These are phyloP conservation scores for Dascillus cervinus DNA, from an alignment of 2,888 invertebrate genomes.

Conservation along the genomic window DNA sequence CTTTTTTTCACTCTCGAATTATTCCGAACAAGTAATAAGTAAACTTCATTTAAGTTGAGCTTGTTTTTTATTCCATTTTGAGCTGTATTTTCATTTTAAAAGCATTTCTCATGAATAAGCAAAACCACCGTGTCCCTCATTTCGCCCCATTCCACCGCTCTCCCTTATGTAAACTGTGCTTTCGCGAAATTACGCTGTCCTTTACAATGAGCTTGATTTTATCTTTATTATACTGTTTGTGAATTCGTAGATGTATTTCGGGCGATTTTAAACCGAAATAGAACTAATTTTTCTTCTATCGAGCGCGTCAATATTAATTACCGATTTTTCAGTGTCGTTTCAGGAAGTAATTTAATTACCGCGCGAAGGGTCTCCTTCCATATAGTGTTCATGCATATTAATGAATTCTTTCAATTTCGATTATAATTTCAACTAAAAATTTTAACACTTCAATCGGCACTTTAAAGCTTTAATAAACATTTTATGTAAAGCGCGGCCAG, in stretches of 20 bases:
- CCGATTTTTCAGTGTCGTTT: too few relatives aligned
- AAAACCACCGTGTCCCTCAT: slow-evolving; percentile 31
- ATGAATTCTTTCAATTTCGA: too few relatives aligned
- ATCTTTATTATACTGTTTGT: slow-evolving; percentile 29
- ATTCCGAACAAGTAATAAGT: slow-evolving; percentile 37
- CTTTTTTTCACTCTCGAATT: slow-evolving; percentile 26
- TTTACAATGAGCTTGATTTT: slow-evolving; percentile 30
- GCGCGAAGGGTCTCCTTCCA: too few relatives aligned
- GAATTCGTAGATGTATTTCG: too few relatives aligned
- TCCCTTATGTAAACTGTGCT: slow-evolving; percentile 33
- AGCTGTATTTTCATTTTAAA: slow-evolving; percentile 39
- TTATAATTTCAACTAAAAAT: too few relatives aligned
- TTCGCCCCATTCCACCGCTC: slow-evolving; percentile 21
- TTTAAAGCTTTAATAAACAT: too few relatives aligned
- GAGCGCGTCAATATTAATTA: too few relatives aligned
- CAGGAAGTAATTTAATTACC: too few relatives aligned
- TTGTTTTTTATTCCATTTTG: slow-evolving; percentile 38
- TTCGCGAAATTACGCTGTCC: slow-evolving; percentile 33
- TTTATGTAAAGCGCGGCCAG: slow-evolving; percentile 1
- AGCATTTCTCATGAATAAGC: slow-evolving; percentile 41
- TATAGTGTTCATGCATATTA: too few relatives aligned
- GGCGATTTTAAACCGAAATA: too few relatives aligned
- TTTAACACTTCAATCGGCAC: too few relatives aligned
- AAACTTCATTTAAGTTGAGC: slow-evolving; percentile 37
- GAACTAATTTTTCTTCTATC: too few relatives aligned